These are phyloP conservation scores for Psittacula derbiana DNA, from an alignment of 2,797 vertebrate species.

Conservation along the genomic window DNA sequence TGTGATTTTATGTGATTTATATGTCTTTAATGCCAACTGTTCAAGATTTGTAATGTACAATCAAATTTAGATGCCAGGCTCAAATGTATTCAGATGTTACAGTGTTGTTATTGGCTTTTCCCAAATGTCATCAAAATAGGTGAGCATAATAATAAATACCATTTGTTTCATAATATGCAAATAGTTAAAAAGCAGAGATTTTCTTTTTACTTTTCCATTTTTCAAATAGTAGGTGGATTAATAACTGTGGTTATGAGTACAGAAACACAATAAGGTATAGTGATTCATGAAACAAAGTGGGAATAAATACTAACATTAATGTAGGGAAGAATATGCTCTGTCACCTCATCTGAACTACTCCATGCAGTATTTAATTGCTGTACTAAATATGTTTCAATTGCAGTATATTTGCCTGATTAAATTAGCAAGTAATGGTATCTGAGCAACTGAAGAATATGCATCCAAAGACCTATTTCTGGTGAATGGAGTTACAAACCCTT, in stretches of 20 bases:
- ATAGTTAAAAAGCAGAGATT: not conserved
- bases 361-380: not conserved
- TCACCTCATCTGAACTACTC: not conserved
- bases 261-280: not conserved
- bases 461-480: not conserved
- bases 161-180: not conserved
- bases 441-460: not conserved
- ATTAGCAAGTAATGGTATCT: not conserved
- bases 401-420: slow-evolving; percentile 4
- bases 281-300: not conserved
- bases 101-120: slow-evolving; percentile 56
- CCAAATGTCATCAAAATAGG: slow-evolving; percentile 58
- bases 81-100: slow-evolving; percentile 59
- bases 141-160: slow-evolving; percentile 14
- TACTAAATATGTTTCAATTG: not conserved
- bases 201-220: not conserved
- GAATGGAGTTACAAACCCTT: not conserved
- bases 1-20: slow-evolving; percentile 73
- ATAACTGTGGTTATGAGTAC: not conserved
- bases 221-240: not conserved
- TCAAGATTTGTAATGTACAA: slow-evolving; percentile 74
- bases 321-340: not conserved
- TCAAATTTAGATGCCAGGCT: slow-evolving; percentile 63
- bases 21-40: slow-evolving; percentile 69
- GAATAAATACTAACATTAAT: not conserved